These are phyloP conservation scores for Lampris megalopsis DNA, from an alignment of 2,113 vertebrate species.

Conservation along the genomic window DNA sequence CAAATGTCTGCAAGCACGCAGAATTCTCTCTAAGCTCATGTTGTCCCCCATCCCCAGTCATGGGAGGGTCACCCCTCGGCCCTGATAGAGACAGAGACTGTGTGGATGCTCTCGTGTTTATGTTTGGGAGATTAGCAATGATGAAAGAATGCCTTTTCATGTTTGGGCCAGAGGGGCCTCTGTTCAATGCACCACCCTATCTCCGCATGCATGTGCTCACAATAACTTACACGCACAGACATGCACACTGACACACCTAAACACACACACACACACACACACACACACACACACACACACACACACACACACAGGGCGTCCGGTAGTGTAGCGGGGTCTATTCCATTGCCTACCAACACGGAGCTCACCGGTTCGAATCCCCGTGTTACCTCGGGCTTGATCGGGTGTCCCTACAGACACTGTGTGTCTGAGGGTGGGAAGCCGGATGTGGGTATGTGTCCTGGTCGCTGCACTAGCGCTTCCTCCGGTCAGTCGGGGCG, in stretches of 20 bases:
- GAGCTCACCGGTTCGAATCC: no score
- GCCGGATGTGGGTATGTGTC: no score
- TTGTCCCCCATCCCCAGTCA: conserved; percentile 60
- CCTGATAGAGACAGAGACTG: conserved; percentile 63
- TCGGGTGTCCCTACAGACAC: no score
- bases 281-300: not conserved
- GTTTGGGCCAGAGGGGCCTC: conserved; percentile 77
- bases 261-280: conserved; percentile 5
- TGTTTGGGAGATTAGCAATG: conserved; percentile 85
- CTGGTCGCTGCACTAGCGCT: no score
- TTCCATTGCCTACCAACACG: no score
- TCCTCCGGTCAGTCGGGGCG: no score
- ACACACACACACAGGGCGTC: no score
- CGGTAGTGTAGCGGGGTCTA: no score
- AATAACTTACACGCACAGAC: not conserved
- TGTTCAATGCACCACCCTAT: conserved; percentile 73
- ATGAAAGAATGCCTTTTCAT: conserved; percentile 86
- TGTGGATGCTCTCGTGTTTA: conserved; percentile 83
- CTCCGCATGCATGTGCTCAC: conserved; percentile 31
- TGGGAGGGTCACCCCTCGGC: conserved; percentile 68
- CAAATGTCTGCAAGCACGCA: conserved; percentile 38
- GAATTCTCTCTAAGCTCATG: conserved; percentile 51
- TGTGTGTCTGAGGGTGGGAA: no score
- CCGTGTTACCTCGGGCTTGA: no score
- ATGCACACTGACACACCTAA: conserved; percentile 18